Percentiles rank a stretch among this genome's conserved stretches.
phyloP scores from a whole-genome alignment of 2,888 invertebrate species.

The Ecliptopera silaceata region DNA sequence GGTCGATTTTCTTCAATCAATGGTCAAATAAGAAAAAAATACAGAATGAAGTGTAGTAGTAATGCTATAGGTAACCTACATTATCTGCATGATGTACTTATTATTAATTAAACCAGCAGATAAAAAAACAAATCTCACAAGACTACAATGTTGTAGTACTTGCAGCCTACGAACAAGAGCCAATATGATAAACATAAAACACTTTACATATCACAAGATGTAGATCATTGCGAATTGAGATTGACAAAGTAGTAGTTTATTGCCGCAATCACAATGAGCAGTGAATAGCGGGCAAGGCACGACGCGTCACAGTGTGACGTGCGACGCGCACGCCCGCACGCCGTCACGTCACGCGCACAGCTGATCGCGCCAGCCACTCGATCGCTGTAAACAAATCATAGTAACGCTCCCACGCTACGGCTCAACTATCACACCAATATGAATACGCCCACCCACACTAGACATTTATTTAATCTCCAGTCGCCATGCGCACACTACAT shows the following conservation, averaged over 20 bases:
- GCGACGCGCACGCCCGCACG: slow-evolving; percentile 43
- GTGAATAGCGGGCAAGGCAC: slow-evolving; percentile 30
- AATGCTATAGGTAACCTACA: slow-evolving; percentile 8
- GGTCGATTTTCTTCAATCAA: not conserved
- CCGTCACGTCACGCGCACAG: slow-evolving; percentile 65
- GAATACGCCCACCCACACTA: slow-evolving; percentile 35
- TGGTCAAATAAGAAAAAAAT: not conserved
- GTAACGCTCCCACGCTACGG: slow-evolving; percentile 70
- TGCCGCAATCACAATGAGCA: slow-evolving; percentile 26
- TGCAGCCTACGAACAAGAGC: slow-evolving; percentile 6
- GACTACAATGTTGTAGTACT: slow-evolving; percentile 15
- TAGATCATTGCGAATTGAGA: slow-evolving; percentile 31
- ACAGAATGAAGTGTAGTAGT: not conserved
- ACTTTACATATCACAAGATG: slow-evolving; percentile 16
- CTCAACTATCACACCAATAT: slow-evolving; percentile 37
- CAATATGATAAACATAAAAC: not conserved
- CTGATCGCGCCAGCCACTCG: slow-evolving; percentile 67
- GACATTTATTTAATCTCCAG: slow-evolving; percentile 42
- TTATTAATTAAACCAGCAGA: slow-evolving; percentile 3
- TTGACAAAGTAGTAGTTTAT: slow-evolving; percentile 34
- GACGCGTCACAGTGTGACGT: slow-evolving; percentile 57
- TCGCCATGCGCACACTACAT: slow-evolving; percentile 31
- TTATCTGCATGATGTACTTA: slow-evolving; percentile 1
- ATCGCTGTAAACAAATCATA: slow-evolving; percentile 77
- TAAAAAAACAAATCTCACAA: slow-evolving; percentile 16